These are phyloP conservation scores for Spheniscus humboldti DNA, from an alignment of 2,797 vertebrate species.

Conservation along the genomic window DNA sequence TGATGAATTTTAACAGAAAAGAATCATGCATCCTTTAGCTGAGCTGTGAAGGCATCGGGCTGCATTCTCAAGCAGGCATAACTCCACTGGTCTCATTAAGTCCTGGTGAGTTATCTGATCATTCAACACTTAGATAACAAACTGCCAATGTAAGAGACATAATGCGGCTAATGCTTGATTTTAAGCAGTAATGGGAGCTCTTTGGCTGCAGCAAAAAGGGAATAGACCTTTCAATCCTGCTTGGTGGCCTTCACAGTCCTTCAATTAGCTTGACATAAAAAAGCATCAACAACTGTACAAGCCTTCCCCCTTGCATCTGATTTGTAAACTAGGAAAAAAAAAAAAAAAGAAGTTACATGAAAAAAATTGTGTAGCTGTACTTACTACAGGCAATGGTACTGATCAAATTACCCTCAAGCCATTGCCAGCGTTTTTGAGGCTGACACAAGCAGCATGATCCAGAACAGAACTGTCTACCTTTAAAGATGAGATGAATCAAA, in stretches of 20 bases:
- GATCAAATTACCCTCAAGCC: neutral
- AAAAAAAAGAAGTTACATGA: neutral
- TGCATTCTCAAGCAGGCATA: neutral
- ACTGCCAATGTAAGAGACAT: neutral
- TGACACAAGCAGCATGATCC: neutral
- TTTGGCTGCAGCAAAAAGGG: neutral
- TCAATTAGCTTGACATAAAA: neutral
- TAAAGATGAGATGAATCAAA: neutral
- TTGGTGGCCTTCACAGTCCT: neutral
- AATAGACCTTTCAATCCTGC: neutral
- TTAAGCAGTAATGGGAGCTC: neutral
- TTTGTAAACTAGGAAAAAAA: neutral
- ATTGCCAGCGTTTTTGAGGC: neutral
- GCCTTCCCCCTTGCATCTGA: neutral
- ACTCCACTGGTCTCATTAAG: neutral
- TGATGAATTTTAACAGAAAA: neutral
- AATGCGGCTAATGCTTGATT: neutral
- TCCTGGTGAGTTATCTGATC: neutral
- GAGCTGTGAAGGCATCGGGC: neutral
- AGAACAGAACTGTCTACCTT: neutral
- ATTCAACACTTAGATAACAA: neutral
- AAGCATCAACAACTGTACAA: neutral
- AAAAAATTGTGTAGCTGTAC: neutral
- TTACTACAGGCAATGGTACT: neutral
- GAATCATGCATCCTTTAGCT: neutral